Conservation (phyloP, 2,797 vertebrate genomes). For the Pantherophis alleghaniensis region DNA sequence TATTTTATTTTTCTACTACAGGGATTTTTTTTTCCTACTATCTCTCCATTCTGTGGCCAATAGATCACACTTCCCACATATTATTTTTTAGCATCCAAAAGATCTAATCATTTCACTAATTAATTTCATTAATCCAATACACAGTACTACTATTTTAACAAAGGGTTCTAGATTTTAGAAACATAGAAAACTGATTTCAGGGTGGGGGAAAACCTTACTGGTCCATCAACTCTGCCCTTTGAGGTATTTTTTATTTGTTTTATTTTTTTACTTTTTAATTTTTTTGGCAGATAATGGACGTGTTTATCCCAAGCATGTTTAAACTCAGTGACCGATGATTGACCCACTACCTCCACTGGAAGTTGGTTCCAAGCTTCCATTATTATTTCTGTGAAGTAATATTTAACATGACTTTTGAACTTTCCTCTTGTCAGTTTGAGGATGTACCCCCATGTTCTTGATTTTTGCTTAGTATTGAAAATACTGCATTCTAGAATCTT, state of each 20-base stretch:
- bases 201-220: background rate
- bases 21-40: background rate
- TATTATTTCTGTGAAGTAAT: background rate
- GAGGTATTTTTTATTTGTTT: background rate
- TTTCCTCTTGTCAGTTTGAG: background rate
- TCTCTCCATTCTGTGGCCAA: background rate
- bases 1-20: background rate
- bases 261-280: background rate
- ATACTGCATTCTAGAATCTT: background rate
- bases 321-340: background rate
- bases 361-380: background rate
- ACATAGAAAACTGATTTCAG: background rate
- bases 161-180: background rate
- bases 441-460: background rate
- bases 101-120: accelerated
- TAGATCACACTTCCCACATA: background rate
- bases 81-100: background rate
- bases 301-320: background rate
- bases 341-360: background rate
- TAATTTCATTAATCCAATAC: background rate
- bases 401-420: background rate
- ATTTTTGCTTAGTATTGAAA: background rate
- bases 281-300: background rate
- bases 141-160: background rate
- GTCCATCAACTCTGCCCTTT: background rate